Evolutionary conservation across 2,888 invertebrate genomes (phyloP).

Genomic region (Phytoseiulus persimilis): DNA sequence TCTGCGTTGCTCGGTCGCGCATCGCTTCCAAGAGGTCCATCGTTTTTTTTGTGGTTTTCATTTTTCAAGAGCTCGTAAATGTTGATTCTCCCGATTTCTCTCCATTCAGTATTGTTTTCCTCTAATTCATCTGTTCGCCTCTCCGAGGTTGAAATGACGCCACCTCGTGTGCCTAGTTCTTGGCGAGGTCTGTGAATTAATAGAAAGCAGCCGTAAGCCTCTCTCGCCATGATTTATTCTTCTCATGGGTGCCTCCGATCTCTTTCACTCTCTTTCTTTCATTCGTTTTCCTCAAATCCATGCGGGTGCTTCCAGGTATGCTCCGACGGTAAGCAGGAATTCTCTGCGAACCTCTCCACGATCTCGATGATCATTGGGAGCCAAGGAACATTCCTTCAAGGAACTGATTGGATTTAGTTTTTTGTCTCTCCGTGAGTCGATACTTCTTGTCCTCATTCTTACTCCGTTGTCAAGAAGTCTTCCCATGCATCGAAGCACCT

Average conservation of each 20-base stretch:
- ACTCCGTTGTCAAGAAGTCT: no score
- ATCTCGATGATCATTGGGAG: no score
- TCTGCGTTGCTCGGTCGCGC: background rate
- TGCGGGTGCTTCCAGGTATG: no score
- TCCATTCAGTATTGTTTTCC: background rate
- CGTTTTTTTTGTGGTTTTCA: background rate
- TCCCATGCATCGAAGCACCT: no score
- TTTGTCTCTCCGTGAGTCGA: no score
- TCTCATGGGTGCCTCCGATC: background rate
- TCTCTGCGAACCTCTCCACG: no score
- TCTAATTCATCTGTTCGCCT: background rate
- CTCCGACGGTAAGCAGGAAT: no score
- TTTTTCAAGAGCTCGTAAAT: background rate
- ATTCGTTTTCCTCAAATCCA: no score
- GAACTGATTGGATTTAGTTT: no score
- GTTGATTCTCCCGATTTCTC: background rate
- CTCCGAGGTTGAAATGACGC: background rate
- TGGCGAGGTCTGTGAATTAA: slow-evolving; percentile 25
- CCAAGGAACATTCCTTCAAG: no score
- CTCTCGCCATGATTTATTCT: background rate
- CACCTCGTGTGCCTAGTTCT: slow-evolving; percentile 8
- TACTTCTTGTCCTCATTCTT: no score
- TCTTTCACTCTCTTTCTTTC: no score
- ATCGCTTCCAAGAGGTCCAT: background rate
- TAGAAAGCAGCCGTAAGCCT: background rate